Evolutionary conservation across 2,797 vertebrate species (phyloP), one percentile per base, ranked within the genome.

Genomic region (Platyrinchus mystaceus): DNA sequence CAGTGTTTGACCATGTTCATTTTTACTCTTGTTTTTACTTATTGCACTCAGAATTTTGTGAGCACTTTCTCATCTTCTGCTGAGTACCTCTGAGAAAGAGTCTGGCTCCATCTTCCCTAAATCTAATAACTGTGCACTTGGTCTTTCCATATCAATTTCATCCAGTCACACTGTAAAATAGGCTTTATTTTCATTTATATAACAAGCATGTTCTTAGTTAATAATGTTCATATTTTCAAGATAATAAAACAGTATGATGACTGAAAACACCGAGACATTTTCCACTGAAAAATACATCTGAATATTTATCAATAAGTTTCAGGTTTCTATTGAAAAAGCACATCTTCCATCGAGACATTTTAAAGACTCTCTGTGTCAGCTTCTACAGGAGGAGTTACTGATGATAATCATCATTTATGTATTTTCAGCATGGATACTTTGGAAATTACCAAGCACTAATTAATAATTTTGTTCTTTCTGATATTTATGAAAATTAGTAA

Each of bases 401-500:
- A 69, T 79, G 50, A 44, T 88, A 75, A 90, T 84, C 63, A 81
- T 44, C 36, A 79, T 62, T 46, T 50, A 9, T 44, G 55, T 19
- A 37, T 90, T 91, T 94, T 90, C 77, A 91, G 43, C 73, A 79
- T 34, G 55, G 75, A 64, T 93, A 87, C 28, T 69, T 91, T 1
- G 1, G 36, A 90, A 91, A 87, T 91, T 90, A 82, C 43, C 0
- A 0, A 91, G 17, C 17, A 76, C 44, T 88, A 74, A 55, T 81
- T 68, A 84, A 79, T 84, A 76, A 76, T 87, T 95, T 84, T 76
- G 19, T 76, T 84, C 76, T 86, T 89, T 78, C 44, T 67, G 53
- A 32, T 93, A 91, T 88, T 91, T 93, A 60, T 82, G 77, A 88
- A 78, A 91, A 95, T 84, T 55, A 60, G 55, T 79, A 70, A 94